A percentile compares a stretch with the other conserved stretches of the same genome.
Evolutionary conservation across 2,888 invertebrate genomes (phyloP).

Genomic region (Notodonta ziczac): DNA sequence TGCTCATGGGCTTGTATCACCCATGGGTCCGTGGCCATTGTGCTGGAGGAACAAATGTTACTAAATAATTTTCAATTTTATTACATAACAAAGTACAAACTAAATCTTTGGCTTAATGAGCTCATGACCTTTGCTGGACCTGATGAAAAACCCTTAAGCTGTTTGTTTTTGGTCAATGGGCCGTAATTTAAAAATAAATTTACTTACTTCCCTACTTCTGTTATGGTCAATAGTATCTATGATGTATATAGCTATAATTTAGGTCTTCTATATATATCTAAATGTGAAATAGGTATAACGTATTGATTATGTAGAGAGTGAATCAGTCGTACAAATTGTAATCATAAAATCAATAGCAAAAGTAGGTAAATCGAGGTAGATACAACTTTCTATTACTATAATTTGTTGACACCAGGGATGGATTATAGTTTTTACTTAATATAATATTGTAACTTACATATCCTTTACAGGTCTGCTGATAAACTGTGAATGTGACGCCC

Average conservation of each 20-base stretch:
- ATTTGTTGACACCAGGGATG: background rate
- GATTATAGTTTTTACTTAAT: background rate
- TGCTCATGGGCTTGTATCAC: conserved; percentile 94
- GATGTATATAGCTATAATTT: background rate
- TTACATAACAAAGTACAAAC: background rate
- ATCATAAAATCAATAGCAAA: conserved; percentile 1
- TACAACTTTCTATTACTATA: conserved; percentile 10
- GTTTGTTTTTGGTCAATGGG: no score
- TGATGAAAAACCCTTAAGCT: no score
- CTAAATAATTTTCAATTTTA: background rate
- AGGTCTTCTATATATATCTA: no score
- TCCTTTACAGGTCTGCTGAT: background rate
- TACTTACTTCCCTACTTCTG: background rate
- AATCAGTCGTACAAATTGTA: background rate
- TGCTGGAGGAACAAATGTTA: conserved; percentile 19
- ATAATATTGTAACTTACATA: conserved; percentile 1
- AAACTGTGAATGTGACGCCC: conserved; percentile 1
- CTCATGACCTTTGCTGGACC: background rate
- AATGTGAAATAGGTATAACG: no score
- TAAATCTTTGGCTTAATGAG: background rate
- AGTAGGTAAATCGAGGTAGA: background rate
- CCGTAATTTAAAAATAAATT: background rate
- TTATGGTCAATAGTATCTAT: background rate
- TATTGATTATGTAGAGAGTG: no score
- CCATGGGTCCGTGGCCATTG: conserved; percentile 91